Base-by-base conservation (phyloP, 1,140 invertebrate species). In the Lepidurus couesii region DNA sequence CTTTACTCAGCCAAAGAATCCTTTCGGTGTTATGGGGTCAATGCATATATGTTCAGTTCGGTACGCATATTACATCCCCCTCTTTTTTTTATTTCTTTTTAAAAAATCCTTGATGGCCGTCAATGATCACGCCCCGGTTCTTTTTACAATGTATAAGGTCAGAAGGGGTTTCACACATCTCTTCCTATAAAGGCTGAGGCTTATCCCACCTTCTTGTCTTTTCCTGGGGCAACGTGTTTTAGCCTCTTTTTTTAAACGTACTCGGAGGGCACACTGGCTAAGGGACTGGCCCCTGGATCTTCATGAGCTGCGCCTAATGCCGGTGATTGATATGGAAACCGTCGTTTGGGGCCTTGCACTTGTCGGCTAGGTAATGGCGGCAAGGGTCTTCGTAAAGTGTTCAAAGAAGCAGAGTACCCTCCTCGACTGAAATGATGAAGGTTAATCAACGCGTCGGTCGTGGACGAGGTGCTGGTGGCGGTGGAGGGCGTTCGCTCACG, bases 341-440 rank as follows among this genome's bases (percentile, higher is more conserved):
- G 65, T 3, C 80, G 75, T 76, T 81, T 80, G 11, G 82, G 82
- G n/a, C 81, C 77, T 75, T 81, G 80, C 11, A 73, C 53, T 76
- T 80, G 81, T 11, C 81, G 76, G 24, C 81, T 81, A n/a, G 82
- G 82, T 44, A 82, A 77, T 44, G 81, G 82, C 13, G 81, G 82
- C 73, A 82, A 77, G 5, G 82, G 82, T 47, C 82, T 47, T 21
- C 77, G 77, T 26, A 44, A 77, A 44, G 76, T 44, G 16, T 77
- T 77, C 42, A 79, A 45, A 2, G 78, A 79, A 0, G 78, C 26
- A 16, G 78, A 79, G n/a, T 75, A 26, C 7, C 77, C 77, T 24
- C 77, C 47, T 26, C 77, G 77, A 13, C 53, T 73, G 77, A 78
- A 78, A 42, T 47, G 13, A 43, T 44, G 24, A 43, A 34, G 21